Percentiles rank a stretch among this genome's conserved stretches.
phyloP scores from a whole-genome alignment of 2,113 vertebrate species.

The Bubo scandiacus region DNA sequence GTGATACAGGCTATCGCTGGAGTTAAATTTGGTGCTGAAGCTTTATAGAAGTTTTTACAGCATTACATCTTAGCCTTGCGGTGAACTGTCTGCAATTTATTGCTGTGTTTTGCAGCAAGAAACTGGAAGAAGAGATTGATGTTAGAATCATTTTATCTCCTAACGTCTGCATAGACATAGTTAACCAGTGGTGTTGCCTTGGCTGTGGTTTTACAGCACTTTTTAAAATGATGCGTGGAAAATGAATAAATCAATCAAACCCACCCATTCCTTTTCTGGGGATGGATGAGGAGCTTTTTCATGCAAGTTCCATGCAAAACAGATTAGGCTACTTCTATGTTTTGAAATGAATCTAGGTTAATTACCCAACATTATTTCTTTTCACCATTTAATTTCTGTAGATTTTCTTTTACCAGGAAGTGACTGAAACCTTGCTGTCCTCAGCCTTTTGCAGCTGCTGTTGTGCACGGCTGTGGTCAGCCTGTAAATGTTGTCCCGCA shows the following conservation, averaged over 20 bases:
- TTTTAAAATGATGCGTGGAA: not conserved
- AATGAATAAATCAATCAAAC: not conserved
- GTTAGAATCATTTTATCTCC: slow-evolving; percentile 24
- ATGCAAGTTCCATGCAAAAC: not conserved
- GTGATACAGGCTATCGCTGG: not conserved
- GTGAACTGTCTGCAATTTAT: slow-evolving; percentile 43
- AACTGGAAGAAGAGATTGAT: slow-evolving; percentile 44
- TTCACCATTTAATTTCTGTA: not conserved
- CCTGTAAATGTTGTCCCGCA: not conserved
- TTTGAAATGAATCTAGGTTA: not conserved
- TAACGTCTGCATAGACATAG: not conserved
- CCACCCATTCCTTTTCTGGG: not conserved
- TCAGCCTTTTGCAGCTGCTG: not conserved
- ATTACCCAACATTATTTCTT: not conserved
- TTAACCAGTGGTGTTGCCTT: slow-evolving; percentile 14
- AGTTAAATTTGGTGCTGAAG: slow-evolving; percentile 32
- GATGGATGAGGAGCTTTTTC: not conserved
- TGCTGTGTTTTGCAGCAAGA: slow-evolving; percentile 19
- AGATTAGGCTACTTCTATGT: not conserved
- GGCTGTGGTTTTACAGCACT: not conserved
- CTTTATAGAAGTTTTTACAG: slow-evolving; percentile 35
- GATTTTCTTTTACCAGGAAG: not conserved
- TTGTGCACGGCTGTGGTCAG: fast-evolving
- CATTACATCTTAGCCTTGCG: slow-evolving; percentile 14
- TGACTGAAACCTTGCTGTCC: not conserved